Conservation (phyloP, 2,113 vertebrate genomes). For the Gymnorhina tibicen region DNA sequence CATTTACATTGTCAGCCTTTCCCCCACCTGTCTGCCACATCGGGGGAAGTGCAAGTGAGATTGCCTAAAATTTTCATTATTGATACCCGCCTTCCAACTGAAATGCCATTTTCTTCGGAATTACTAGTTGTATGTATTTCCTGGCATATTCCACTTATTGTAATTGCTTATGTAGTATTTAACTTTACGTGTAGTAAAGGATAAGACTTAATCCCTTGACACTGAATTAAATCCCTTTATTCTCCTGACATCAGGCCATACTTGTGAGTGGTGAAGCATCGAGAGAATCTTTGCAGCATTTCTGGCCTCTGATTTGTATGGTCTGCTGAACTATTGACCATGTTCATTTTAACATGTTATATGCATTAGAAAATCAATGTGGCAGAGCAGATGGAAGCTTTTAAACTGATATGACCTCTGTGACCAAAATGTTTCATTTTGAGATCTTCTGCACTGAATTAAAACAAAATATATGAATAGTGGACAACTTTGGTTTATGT, state of each 20-base stretch:
- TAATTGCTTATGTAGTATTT: not conserved
- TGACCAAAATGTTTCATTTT: slow-evolving; percentile 4
- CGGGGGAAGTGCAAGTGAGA: not conserved
- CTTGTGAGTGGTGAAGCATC: not conserved
- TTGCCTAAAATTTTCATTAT: not conserved
- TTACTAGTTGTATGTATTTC: not conserved
- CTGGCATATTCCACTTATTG: not conserved
- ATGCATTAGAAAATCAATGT: slow-evolving; percentile 65
- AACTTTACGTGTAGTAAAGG: not conserved
- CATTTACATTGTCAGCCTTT: not conserved
- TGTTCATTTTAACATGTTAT: slow-evolving; percentile 43
- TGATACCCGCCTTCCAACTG: not conserved
- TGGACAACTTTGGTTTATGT: not conserved
- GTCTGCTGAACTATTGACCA: slow-evolving; percentile 53
- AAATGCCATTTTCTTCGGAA: not conserved
- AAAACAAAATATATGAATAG: not conserved
- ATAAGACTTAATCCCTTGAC: not conserved
- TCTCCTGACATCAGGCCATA: not conserved
- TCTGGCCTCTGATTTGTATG: slow-evolving; percentile 7
- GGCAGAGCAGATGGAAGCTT: slow-evolving; percentile 41
- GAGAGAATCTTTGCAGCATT: not conserved
- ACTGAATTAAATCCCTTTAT: not conserved
- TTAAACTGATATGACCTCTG: slow-evolving; percentile 31
- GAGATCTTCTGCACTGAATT: not conserved
- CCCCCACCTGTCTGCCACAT: accelerated